Evolutionary conservation across 2,888 invertebrate genomes (phyloP).

Genomic region (Parnassius smintheus): DNA sequence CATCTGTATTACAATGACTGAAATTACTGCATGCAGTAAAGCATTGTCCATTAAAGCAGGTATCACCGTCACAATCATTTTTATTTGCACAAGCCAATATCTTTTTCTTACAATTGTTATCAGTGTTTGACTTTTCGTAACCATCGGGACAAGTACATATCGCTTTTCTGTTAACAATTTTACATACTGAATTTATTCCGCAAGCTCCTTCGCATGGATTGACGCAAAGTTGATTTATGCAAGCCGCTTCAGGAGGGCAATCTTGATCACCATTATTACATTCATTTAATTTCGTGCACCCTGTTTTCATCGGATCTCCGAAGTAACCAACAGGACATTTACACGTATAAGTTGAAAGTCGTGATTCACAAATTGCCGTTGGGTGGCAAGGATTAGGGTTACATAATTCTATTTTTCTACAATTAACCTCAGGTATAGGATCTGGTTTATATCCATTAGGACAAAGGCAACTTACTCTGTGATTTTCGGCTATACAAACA

Average conservation of each 20-base stretch:
- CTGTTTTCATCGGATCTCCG: conserved; percentile 87
- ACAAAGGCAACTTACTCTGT: conserved; percentile 91
- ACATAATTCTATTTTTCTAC: conserved; percentile 86
- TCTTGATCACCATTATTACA: conserved; percentile 87
- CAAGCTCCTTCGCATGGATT: conserved; percentile 92
- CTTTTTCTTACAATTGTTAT: conserved; percentile 86
- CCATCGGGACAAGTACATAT: conserved; percentile 89
- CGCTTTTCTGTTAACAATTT: conserved; percentile 87
- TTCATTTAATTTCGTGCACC: conserved; percentile 89
- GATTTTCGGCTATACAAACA: conserved; percentile 92
- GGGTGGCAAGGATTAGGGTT: conserved; percentile 90
- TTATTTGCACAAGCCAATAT: conserved; percentile 85
- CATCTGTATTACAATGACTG: conserved; percentile 89
- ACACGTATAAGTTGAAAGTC: conserved; percentile 86
- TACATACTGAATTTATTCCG: conserved; percentile 90
- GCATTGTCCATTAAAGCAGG: conserved; percentile 92
- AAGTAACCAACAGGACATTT: conserved; percentile 88
- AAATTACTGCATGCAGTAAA: conserved; percentile 89
- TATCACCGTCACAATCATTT: conserved; percentile 88
- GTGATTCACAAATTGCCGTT: conserved; percentile 88
- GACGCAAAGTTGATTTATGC: conserved; percentile 85
- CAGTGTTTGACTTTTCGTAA: conserved; percentile 84
- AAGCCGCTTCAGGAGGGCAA: conserved; percentile 88
- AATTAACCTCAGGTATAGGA: conserved; percentile 92
- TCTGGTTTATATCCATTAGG: conserved; percentile 91